Evolutionary conservation across 2,113 vertebrate species (phyloP).

Genomic region (Merops nubicus): DNA sequence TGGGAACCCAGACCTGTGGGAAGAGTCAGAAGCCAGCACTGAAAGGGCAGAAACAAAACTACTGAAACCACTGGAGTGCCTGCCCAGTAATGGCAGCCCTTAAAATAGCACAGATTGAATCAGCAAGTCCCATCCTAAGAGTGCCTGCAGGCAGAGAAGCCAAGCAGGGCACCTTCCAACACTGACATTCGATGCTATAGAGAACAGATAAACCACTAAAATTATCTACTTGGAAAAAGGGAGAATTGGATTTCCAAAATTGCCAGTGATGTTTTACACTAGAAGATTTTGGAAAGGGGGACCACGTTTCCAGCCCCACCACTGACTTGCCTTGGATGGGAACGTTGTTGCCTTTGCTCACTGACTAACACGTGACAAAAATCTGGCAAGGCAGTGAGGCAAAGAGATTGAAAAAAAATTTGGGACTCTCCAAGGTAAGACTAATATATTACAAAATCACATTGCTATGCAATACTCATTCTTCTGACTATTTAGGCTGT

Average conservation of each 20-base stretch:
- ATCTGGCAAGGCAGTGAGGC: neutral
- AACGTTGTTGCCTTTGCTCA: neutral
- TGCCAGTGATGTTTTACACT: neutral
- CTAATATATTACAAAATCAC: neutral
- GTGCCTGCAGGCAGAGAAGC: neutral
- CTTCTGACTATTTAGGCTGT: neutral
- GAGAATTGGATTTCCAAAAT: neutral
- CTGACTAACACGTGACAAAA: neutral
- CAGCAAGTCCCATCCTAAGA: neutral
- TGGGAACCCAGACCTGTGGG: neutral
- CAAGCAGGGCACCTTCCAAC: neutral
- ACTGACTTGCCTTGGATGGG: neutral
- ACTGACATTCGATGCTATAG: too few relatives aligned
- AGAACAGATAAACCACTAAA: neutral
- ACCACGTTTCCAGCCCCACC: rapidly evolving
- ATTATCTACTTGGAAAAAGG: neutral
- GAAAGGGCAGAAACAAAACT: neutral
- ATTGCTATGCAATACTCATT: neutral
- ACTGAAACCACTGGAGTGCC: rapidly evolving
- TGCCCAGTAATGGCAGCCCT: neutral
- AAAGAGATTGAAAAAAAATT: neutral
- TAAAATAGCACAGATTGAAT: neutral
- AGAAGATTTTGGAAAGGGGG: neutral
- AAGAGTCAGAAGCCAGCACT: neutral
- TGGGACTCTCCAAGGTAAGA: neutral